A percentile compares a stretch with the other conserved stretches of the same genome.
Evolutionary conservation across 1,140 invertebrate genomes (phyloP).

Genomic region (Pseudobourletiella spinata): DNA sequence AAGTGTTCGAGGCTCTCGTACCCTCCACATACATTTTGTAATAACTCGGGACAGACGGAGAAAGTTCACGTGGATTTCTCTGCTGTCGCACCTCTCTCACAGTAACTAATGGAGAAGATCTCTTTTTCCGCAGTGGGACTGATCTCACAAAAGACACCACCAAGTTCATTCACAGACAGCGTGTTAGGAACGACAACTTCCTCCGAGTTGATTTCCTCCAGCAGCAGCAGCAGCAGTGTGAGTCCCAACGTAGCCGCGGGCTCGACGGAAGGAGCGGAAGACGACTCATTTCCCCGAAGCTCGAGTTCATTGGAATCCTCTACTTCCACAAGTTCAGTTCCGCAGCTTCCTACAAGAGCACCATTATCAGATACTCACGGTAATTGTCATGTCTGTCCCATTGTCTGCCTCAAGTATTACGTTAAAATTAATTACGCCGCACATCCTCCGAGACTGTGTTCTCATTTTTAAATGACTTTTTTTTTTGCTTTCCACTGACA

Average conservation of each 20-base stretch:
- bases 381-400: background rate
- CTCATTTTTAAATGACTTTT: too few species aligned
- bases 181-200: conserved; percentile 17
- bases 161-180: conserved; percentile 8
- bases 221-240: too few species aligned
- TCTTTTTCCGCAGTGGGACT: conserved; percentile 24
- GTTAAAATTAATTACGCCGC: too few species aligned
- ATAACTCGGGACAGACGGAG: too few species aligned
- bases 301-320: background rate
- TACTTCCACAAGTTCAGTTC: background rate
- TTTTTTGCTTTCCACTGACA: conserved; percentile 38
- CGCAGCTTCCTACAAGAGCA: background rate
- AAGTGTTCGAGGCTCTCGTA: too few species aligned
- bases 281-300: background rate
- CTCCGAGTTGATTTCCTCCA: background rate
- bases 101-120: too few species aligned
- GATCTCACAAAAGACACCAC: conserved; percentile 23
- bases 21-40: too few species aligned
- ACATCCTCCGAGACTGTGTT: too few species aligned
- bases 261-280: background rate
- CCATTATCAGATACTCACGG: conserved; percentile 12
- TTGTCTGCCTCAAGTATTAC: background rate
- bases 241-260: background rate
- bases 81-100: too few species aligned
- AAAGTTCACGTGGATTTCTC: too few species aligned